Base-by-base conservation (phyloP, 1,140 invertebrate species). In the Eufriesea mexicana region DNA sequence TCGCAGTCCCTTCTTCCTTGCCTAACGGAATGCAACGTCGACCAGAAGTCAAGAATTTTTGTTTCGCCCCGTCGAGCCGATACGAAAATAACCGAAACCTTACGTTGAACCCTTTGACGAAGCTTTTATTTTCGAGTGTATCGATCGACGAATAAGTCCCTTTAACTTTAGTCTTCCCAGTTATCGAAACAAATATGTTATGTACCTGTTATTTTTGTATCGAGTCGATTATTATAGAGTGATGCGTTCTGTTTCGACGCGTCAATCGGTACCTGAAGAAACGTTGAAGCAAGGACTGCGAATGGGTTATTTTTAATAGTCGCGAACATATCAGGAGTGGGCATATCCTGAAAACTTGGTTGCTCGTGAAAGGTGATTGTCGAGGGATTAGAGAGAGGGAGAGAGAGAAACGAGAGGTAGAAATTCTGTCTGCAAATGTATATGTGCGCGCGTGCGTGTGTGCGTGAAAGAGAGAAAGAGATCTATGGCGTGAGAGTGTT, bases 261-360 rank as follows among this genome's bases (percentile, higher is more conserved):
- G 86, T 84, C 88, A 85, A 92, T 90, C 88, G 89, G 92, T 93
- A 93, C 92, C 92, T 93, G 92, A 93, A 90, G 76, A 92, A 89
- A 83, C 83, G 67, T 79, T 88, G 83, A 81, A 80, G 82, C 83
- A 91, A 91, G 86, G 89, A 90, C 90, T 92, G 90, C 88, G 90
- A 91, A 90, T 86, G 77, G 66, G 71, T 85, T 80, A 85, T 88
- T 87, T 84, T 83, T 88, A 89, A 81, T 88, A 74, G 71, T 64
- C 85, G 72, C 77, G 89, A 86, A 93, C 92, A 93, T 93, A 93
- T 93, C 92, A 91, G 89, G 88, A 91, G 82, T 85, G 87, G 82
- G 91, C 91, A 92, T 93, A 92, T 93, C 92, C 83, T 90, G 86
- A 86, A 51, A 70, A 79, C n/a, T 83, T 89, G 77, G 72, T 88